A percentile compares a stretch with the other conserved stretches of the same genome.
Evolutionary conservation across 1,140 invertebrate species (phyloP).

Genomic region (Orchestia grillus): DNA sequence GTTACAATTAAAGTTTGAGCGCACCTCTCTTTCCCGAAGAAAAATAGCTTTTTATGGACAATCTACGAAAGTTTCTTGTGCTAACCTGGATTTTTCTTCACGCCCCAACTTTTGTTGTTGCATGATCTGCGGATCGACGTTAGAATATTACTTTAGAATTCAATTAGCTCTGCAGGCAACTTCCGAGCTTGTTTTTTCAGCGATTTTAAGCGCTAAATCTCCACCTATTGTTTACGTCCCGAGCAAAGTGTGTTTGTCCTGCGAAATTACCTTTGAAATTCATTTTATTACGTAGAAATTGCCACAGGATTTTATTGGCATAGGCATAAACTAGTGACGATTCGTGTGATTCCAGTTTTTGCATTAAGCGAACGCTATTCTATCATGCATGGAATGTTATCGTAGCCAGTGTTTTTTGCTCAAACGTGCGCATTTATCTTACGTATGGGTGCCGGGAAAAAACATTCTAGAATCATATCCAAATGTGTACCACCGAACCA

Average conservation of each 20-base stretch:
- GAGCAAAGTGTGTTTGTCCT: neutral
- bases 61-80: neutral
- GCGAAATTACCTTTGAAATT: neutral
- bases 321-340: too few species aligned
- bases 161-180: neutral
- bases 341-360: too few species aligned
- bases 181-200: neutral
- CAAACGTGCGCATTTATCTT: too few species aligned
- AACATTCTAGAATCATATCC: too few species aligned
- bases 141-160: neutral
- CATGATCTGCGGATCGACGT: neutral
- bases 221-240: neutral
- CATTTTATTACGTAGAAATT: too few species aligned
- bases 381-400: too few species aligned
- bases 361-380: too few species aligned
- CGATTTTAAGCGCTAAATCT: neutral
- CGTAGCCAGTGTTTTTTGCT: too few species aligned
- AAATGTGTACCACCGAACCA: too few species aligned
- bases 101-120: neutral
- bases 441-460: too few species aligned
- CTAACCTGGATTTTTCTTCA: neutral
- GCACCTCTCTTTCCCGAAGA: neutral
- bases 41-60: neutral
- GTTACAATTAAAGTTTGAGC: neutral
- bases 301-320: too few species aligned